phyloP scores from a whole-genome alignment of 2,113 vertebrate genomes.

The Rhinoptilus africanus region DNA sequence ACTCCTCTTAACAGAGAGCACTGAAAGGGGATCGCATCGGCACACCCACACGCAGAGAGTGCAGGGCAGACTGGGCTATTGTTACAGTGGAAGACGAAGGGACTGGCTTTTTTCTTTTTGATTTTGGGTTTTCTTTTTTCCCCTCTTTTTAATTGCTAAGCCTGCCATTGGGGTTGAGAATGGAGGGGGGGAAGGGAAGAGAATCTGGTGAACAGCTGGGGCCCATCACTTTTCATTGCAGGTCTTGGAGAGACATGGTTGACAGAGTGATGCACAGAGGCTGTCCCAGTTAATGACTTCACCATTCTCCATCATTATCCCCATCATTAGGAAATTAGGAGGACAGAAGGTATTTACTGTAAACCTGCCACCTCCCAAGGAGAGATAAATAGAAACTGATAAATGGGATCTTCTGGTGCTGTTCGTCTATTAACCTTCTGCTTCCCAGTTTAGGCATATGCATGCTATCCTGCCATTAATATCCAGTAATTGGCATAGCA shows the following conservation, averaged over 20 bases:
- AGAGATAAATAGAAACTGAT: slow-evolving; percentile 99
- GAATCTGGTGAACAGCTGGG: slow-evolving; percentile 88
- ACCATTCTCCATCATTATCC: slow-evolving; percentile 99
- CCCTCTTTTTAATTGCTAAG: slow-evolving; percentile 20
- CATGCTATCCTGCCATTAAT: slow-evolving; percentile 92
- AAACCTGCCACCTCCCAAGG: slow-evolving; percentile 99
- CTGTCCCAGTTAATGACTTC: slow-evolving; percentile 98
- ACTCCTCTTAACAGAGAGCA: not conserved
- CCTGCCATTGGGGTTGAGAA: slow-evolving; percentile 43
- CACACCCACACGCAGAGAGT: rapidly evolving
- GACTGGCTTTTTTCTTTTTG: not conserved
- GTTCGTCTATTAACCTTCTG: slow-evolving; percentile 98
- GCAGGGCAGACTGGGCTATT: not conserved
- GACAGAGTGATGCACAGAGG: slow-evolving; percentile 99
- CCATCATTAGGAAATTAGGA: slow-evolving; percentile 99
- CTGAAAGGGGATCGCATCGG: rapidly evolving
- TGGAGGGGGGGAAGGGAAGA: slow-evolving; percentile 60
- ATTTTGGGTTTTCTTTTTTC: not conserved
- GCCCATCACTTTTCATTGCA: slow-evolving; percentile 94
- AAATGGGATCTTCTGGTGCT: slow-evolving; percentile 93
- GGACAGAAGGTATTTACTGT: slow-evolving; percentile 99
- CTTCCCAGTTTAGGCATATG: slow-evolving; percentile 92
- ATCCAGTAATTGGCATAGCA: slow-evolving; percentile 86
- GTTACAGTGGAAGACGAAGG: not conserved
- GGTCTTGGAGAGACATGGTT: slow-evolving; percentile 89